Base-by-base conservation (phyloP, 2,888 invertebrate species). In the Thysanoteuthis rhombus region DNA sequence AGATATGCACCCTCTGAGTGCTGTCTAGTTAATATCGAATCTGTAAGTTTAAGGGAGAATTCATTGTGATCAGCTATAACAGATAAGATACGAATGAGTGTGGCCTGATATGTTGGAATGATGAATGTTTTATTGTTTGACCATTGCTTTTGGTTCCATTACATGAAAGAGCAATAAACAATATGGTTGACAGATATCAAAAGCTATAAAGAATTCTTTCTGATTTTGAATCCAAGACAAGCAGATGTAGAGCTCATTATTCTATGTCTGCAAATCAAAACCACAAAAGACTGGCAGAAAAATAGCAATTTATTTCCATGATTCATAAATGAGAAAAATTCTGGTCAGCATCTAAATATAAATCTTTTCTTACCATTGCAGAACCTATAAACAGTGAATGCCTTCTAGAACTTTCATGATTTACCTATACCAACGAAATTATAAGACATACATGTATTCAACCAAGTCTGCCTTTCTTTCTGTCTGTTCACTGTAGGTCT, bases 71-170 rank as follows among this genome's bases (percentile, higher is more conserved):
- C 0, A 22, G 19, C 22, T 22, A 47, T 47, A 8, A 10, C 42
- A 42, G 42, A 42, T 42, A 42, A 42, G 6, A 42, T 42, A 47
- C 47, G 16, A 75, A 75, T 75, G 12, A 32, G n/a, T 8, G 8
- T n/a, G 8, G n/a, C 10, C 1, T 28, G 6, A 8, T 5, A 0
- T 6, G 32, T 3, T 10, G 5, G 3, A 32, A n/a, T 75, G n/a
- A 75, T 75, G n/a, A 75, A 75, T 75, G n/a, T 12, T 75, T 75
- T 75, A 1, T n/a, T 75, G 75, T 75, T 32, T 12, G 10, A 32
- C 19, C 75, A 75, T 75, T n/a, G 8, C 10, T n/a, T 75, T 75
- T 32, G n/a, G 6, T 75, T 12, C 52, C 25, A 58, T 25, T 12
- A 58, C 25, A 28, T 6, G n/a, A n/a, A n/a, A 75, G n/a, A 75